Base-by-base conservation (phyloP, 1,140 invertebrate genomes). In the Psilanteris sp. region DNA sequence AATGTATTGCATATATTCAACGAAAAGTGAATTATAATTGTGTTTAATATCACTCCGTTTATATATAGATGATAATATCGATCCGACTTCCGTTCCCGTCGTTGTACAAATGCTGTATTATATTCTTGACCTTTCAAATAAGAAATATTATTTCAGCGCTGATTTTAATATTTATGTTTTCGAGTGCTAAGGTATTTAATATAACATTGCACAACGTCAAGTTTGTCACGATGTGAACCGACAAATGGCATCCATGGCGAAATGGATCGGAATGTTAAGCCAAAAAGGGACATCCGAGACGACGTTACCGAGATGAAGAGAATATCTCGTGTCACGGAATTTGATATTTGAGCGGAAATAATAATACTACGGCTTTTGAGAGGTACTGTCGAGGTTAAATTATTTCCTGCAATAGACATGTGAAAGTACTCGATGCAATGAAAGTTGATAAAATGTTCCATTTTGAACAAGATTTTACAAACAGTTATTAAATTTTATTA, bases 341-440 rank as follows among this genome's bases (percentile, higher is more conserved):
- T 36, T 54, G 37, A 80, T 79, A 83, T 84, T 83, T 80, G 61
- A 74, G 64, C 75, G 59, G 77, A 83, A 85, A 85, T 84, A 82
- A 83, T 80, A 73, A 79, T 59, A 66, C 64, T 61, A 67, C 55
- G 70, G 29, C 66, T 70, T 78, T 71, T 70, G 70, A 74, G 70
- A 55, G 39, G 39, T 32, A 61, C 44, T 54, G 59, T 62, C 59
- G 57, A 66, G 52, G 64, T 64, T 74, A 54, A 64, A 71, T 71
- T 67, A 59, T 71, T 71, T 77, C 61, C 54, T 71, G 57, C 22
- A 52, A 46, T 55, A 62, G 6, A 44, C 44, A 43, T 16, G 26
- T 26, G 22, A 27, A 41, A 57, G 46, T 61, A 20, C n/a, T 26
- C 9, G 24, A 32, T 10, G 48, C 34, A 48, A 55, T 55, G 18